Percentiles rank a stretch among this genome's conserved stretches.
Evolutionary conservation across 2,888 invertebrate species (phyloP).

Genomic region (Kuschelorhynchus macadamiae): DNA sequence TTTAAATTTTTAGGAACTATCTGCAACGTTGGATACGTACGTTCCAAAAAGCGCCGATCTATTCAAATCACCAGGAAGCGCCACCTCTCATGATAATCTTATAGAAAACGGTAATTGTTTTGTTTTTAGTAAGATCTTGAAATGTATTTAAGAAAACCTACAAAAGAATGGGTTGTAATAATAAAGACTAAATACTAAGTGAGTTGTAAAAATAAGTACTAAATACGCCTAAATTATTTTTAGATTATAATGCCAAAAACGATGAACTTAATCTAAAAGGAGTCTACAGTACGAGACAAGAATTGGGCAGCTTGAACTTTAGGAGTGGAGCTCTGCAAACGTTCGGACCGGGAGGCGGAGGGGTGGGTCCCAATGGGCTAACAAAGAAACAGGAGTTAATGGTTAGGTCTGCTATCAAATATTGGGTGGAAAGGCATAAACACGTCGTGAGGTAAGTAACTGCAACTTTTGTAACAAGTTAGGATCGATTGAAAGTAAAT

Average conservation of each 20-base stretch:
- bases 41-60: conserved; percentile 80
- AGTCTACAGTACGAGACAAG: conserved; percentile 83
- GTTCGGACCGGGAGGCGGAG: conserved; percentile 71
- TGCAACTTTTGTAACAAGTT: neutral
- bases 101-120: conserved; percentile 58
- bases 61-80: conserved; percentile 75
- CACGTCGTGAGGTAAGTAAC: conserved; percentile 83
- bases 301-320: conserved; percentile 80
- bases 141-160: neutral
- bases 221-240: too few relatives aligned
- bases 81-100: conserved; percentile 62
- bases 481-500: neutral
- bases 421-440: conserved; percentile 92
- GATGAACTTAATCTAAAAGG: conserved; percentile 79
- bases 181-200: too few relatives aligned
- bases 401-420: conserved; percentile 89
- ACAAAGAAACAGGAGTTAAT: conserved; percentile 87
- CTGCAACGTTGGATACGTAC: conserved; percentile 85
- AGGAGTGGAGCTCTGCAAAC: conserved; percentile 79
- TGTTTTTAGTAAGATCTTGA: neutral
- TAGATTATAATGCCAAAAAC: conserved; percentile 65
- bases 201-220: too few relatives aligned
- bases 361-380: conserved; percentile 82
- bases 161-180: too few relatives aligned
- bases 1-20: conserved; percentile 73